phyloP scores from a whole-genome alignment of 2,797 vertebrate species.

The Sebastes steindachneri region DNA sequence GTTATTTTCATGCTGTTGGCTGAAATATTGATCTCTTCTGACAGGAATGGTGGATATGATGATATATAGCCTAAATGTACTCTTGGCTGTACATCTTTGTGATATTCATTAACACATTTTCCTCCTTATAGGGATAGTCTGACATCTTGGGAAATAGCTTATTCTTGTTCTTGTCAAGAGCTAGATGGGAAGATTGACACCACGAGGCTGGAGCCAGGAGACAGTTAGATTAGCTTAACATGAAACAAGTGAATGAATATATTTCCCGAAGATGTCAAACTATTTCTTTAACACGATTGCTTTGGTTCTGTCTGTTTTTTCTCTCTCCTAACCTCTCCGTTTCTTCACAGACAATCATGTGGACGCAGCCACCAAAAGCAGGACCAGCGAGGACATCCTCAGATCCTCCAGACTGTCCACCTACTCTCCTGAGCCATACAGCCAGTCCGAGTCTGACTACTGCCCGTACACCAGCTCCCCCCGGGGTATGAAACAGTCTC shows the following conservation, averaged over 20 bases:
- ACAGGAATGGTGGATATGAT: slow-evolving; percentile 32
- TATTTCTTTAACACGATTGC: neutral
- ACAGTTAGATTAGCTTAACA: neutral
- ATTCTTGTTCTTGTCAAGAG: neutral
- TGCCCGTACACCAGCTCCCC: slow-evolving; percentile 92
- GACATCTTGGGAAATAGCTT: neutral
- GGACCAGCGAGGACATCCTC: slow-evolving; percentile 96
- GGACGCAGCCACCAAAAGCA: slow-evolving; percentile 91
- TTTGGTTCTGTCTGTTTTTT: neutral
- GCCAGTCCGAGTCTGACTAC: slow-evolving; percentile 90
- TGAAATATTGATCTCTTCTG: slow-evolving; percentile 53
- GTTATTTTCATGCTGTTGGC: slow-evolving; percentile 44
- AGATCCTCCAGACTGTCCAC: slow-evolving; percentile 92
- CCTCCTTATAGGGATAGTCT: neutral
- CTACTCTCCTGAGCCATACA: slow-evolving; percentile 93
- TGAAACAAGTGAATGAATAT: neutral
- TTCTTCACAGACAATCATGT: slow-evolving; percentile 67
- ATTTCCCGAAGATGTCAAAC: neutral
- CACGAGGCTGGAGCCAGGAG: neutral
- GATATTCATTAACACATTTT: slow-evolving; percentile 28
- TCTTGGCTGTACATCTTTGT: slow-evolving; percentile 23
- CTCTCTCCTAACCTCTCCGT: neutral
- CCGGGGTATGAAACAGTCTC: slow-evolving; percentile 81
- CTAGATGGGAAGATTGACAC: neutral
- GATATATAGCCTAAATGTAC: slow-evolving; percentile 13